Evolutionary conservation across 1,140 invertebrate genomes (phyloP).

Genomic region (Drosophila serrata): DNA sequence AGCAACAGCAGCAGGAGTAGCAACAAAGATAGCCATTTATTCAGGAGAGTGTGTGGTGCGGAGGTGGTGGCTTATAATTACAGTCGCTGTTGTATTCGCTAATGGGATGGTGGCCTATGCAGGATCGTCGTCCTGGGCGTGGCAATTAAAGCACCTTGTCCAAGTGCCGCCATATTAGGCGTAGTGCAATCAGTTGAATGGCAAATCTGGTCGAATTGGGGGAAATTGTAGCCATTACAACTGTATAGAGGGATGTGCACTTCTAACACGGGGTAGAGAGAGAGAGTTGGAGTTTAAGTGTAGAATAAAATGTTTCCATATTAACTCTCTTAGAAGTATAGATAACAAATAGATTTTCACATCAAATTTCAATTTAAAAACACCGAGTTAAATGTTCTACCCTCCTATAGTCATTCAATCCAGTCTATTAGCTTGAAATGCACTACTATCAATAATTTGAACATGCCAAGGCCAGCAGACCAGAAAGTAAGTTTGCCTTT

Average conservation of each 20-base stretch:
- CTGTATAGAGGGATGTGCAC: slow-evolving; percentile 14
- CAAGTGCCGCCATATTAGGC: slow-evolving; percentile 49
- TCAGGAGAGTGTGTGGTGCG: neutral
- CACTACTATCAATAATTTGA: slow-evolving; percentile 38
- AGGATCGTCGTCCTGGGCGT: slow-evolving; percentile 41
- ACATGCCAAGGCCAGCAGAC: slow-evolving; percentile 34
- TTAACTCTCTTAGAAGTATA: neutral
- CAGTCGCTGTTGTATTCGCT: slow-evolving; percentile 59
- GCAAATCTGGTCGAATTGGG: slow-evolving; percentile 17
- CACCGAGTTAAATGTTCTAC: neutral
- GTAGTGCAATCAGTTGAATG: slow-evolving; percentile 45
- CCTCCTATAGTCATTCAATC: slow-evolving; percentile 3
- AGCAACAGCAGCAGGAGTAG: slow-evolving; percentile 3
- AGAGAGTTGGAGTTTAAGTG: neutral
- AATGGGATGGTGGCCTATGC: slow-evolving; percentile 50
- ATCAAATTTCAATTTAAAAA: neutral
- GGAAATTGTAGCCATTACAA: slow-evolving; percentile 30
- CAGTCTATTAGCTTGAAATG: slow-evolving; percentile 29
- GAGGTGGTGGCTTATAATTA: slow-evolving; percentile 45
- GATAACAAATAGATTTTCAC: neutral
- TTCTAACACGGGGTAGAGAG: neutral
- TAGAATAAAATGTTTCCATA: neutral
- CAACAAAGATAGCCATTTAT: slow-evolving; percentile 67
- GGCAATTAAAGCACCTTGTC: slow-evolving; percentile 61
- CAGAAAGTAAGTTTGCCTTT: slow-evolving; percentile 23